Evolutionary conservation across 2,113 vertebrate genomes (phyloP).

Genomic region (Cranoglanis bouderius): DNA sequence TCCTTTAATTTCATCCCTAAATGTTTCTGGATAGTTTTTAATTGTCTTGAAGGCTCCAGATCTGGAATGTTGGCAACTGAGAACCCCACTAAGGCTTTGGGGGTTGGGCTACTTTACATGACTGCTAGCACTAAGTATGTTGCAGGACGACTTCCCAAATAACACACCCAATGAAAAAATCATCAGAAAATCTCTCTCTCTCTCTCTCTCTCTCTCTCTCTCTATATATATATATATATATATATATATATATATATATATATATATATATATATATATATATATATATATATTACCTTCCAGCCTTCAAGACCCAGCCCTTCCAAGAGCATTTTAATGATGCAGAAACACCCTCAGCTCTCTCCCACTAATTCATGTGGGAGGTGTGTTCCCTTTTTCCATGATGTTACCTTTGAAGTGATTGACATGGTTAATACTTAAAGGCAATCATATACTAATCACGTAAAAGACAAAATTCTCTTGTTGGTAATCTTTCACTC

Average conservation of each 20-base stretch:
- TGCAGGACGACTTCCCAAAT: neutral
- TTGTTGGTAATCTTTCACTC: constrained; percentile 8
- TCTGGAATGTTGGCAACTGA: neutral
- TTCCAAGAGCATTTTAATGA: neutral
- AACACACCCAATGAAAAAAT: neutral
- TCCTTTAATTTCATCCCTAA: neutral
- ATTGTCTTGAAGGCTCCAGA: neutral
- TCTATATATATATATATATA: too few species aligned
- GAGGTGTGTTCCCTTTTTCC: constrained; percentile 2
- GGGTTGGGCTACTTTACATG: neutral
- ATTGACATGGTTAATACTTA: neutral
- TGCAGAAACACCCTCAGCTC: neutral
- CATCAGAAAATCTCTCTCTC: neutral
- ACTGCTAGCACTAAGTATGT: neutral
- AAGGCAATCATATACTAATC: neutral
- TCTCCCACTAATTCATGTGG: neutral
- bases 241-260: too few species aligned
- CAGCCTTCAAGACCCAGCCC: neutral
- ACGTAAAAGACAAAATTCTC: neutral
- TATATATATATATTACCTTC: too few species aligned
- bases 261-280: too few species aligned
- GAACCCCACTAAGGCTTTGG: neutral
- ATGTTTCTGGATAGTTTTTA: neutral
- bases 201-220: too few species aligned
- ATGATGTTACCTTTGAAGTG: neutral